These are phyloP conservation scores for Upupa epops DNA, from an alignment of 2,113 vertebrate genomes.

Conservation along the genomic window DNA sequence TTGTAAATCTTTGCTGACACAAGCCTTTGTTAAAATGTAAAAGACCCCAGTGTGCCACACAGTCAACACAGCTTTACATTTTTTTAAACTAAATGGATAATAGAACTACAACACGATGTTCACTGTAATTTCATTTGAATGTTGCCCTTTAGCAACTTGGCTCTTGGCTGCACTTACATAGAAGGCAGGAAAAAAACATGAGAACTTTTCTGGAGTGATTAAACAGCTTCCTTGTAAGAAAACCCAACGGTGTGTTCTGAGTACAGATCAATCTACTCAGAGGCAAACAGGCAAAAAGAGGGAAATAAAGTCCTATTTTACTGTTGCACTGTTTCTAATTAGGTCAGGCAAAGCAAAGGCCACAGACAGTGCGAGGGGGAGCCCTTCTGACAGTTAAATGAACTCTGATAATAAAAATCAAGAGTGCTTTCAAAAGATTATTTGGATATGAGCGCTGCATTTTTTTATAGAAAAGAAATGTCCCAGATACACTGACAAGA, in stretches of 20 bases:
- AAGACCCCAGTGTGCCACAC: neutral
- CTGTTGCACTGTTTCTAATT: neutral
- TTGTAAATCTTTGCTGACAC: neutral
- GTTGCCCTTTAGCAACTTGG: neutral
- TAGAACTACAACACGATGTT: neutral
- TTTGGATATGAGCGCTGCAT: neutral
- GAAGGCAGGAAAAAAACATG: neutral
- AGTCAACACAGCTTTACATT: neutral
- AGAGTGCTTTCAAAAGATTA: neutral
- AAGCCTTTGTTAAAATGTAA: neutral
- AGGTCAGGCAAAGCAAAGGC: neutral
- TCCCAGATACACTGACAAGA: neutral
- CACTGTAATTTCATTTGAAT: neutral
- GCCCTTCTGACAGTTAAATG: neutral
- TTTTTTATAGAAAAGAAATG: neutral
- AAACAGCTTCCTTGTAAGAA: neutral
- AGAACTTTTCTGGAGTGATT: neutral
- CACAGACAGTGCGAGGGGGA: neutral
- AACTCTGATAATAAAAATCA: neutral
- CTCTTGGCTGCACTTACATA: neutral
- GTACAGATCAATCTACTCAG: neutral
- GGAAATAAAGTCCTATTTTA: neutral
- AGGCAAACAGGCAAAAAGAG: neutral
- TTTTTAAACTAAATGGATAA: neutral
- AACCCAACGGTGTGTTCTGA: neutral